Base-by-base conservation (phyloP, 2,888 invertebrate species). In the Mantis religiosa region DNA sequence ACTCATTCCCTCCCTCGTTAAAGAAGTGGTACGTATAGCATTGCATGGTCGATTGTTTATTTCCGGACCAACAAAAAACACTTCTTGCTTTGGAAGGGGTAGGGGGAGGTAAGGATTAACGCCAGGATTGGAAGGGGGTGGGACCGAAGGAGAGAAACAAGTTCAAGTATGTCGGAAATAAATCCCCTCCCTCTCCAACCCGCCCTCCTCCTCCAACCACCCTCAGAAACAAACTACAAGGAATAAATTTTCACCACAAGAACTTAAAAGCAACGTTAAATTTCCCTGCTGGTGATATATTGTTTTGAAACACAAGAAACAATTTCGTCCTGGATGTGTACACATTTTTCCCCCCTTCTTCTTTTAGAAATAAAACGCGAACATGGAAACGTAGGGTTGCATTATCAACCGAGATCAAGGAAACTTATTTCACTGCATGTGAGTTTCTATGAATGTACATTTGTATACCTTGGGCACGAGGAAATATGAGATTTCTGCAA, bases 231-330 rank as follows among this genome's bases (percentile, higher is more conserved):
- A 87, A 34, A 82, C 81, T 41, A 87, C 87, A 87, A 30, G 82
- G 82, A 87, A 82, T 87, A 82, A 87, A 87, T 87, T 87, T 34
- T 15, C 27, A n/a, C 34, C 27, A 28, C 30, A 87, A 82, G 87
- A 34, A 87, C 87, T 82, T 87, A 82, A 87, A 87, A 87, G 82
- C 82, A 87, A 87, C 87, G 87, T 87, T 82, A 87, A 87, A 82
- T 87, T 34, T 85, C 84, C 82, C n/a, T 82, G 41, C 87, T 41
- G 54, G 27, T 41, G 87, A 87, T 87, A 87, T 27, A 87, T 82
- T 71, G 34, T 27, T 27, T 82, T 30, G 34, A 82, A 34, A n/a
- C 54, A 71, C 27, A 15, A 87, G 82, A 87, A 82, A 82, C 82
- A 87, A 82, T 87, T 87, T 87, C n/a, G 41, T 71, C 54, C 54